phyloP scores from a whole-genome alignment of 1,140 invertebrate species.

The Nilaparvata lugens region DNA sequence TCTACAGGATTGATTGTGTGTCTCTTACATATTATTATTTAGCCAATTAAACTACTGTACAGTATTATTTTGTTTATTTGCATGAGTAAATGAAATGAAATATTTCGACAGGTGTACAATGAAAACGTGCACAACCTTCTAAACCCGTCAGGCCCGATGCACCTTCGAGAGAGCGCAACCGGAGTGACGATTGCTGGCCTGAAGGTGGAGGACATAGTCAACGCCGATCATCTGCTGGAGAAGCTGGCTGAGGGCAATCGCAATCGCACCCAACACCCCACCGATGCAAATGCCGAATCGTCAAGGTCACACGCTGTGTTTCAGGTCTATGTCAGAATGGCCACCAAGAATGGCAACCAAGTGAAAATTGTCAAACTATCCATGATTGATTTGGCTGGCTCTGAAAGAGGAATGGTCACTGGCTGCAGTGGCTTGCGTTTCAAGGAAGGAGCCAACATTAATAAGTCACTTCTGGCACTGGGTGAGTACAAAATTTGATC shows the following conservation, averaged over 20 bases:
- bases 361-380: conserved; percentile 70
- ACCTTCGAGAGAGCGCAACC: conserved; percentile 68
- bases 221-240: conserved; percentile 70
- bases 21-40: too few relatives aligned
- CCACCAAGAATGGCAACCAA: conserved; percentile 46
- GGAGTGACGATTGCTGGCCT: conserved; percentile 83
- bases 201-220: conserved; percentile 61
- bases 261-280: conserved; percentile 92
- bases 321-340: conserved; percentile 65
- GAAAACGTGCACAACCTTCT: conserved; percentile 89
- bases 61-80: too few relatives aligned
- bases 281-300: conserved; percentile 93
- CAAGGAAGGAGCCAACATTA: conserved; percentile 92
- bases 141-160: conserved; percentile 60
- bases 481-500: conserved; percentile 40
- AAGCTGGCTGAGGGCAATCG: conserved; percentile 81
- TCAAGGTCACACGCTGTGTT: conserved; percentile 96
- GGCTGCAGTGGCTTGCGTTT: conserved; percentile 64
- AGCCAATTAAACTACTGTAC: too few relatives aligned
- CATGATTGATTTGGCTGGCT: conserved; percentile 91
- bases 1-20: too few relatives aligned
- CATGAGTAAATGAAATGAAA: too few relatives aligned
- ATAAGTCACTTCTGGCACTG: conserved; percentile 81
- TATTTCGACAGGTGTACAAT: conserved; percentile 72
- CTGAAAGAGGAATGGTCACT: conserved; percentile 80